Conservation (phyloP, 2,113 vertebrate genomes). For the Pygoscelis antarcticus region DNA sequence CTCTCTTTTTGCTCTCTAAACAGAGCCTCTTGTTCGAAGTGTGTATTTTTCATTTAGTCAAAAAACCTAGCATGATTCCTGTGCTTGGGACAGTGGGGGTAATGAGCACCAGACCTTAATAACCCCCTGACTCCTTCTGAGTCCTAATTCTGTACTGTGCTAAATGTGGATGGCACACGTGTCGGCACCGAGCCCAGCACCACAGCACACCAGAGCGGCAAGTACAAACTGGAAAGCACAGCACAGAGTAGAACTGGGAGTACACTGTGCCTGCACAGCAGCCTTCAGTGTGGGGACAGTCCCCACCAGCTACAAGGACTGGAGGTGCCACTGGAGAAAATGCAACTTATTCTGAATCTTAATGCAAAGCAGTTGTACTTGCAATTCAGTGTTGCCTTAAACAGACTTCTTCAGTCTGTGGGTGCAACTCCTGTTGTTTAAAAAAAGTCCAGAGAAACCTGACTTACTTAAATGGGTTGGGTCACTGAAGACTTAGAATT, state of each 20-base stretch:
- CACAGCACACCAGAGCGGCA: not conserved
- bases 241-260: not conserved
- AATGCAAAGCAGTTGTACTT: not conserved
- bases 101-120: not conserved
- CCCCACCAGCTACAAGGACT: not conserved
- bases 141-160: rapidly evolving
- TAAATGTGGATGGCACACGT: not conserved
- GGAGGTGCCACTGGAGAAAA: not conserved
- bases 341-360: not conserved
- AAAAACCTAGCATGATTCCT: not conserved
- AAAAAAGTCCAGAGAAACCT: not conserved
- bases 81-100: not conserved
- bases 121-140: not conserved
- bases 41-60: not conserved
- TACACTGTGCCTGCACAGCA: not conserved
- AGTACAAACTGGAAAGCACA: not conserved
- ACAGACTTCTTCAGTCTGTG: not conserved
- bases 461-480: not conserved
- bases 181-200: not conserved
- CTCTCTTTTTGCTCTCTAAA: not conserved
- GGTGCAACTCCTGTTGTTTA: not conserved
- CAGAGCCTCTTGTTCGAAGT: not conserved
- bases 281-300: not conserved
- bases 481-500: not conserved
- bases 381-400: not conserved